A percentile compares a stretch with the other conserved stretches of the same genome.
Evolutionary conservation across 2,797 vertebrate genomes (phyloP).

Genomic region (Pseudochirops cupreus): DNA sequence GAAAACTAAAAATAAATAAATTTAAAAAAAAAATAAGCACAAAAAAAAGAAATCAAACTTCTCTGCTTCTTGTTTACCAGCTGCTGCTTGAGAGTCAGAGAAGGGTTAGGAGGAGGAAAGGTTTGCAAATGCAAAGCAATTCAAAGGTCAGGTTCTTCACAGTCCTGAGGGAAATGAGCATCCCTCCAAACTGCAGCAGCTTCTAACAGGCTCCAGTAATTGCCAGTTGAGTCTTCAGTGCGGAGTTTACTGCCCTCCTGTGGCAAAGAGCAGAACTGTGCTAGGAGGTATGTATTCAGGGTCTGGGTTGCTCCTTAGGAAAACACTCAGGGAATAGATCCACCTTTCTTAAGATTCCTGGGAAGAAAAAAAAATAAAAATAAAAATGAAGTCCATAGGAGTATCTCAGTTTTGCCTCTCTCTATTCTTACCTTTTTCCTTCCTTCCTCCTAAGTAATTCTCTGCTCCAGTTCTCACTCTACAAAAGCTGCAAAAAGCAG

Average conservation of each 20-base stretch:
- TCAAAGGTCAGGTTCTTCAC: neutral
- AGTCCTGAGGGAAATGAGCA: fast-evolving
- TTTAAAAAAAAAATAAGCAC: too few relatives aligned
- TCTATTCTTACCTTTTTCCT: neutral
- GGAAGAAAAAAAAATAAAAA: neutral
- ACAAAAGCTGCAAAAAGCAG: neutral
- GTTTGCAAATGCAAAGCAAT: neutral
- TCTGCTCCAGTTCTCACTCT: neutral
- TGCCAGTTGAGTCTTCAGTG: neutral
- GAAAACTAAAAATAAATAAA: too few relatives aligned
- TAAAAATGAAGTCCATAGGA: neutral
- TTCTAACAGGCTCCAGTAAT: neutral
- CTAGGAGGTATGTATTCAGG: neutral
- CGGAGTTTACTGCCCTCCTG: conserved; percentile 58
- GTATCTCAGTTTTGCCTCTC: neutral
- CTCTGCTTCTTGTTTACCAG: neutral
- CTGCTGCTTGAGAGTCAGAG: neutral
- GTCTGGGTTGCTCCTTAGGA: fast-evolving
- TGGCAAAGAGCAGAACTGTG: neutral
- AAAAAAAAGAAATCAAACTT: neutral
- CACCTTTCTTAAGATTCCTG: neutral
- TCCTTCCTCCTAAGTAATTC: neutral
- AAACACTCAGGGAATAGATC: neutral
- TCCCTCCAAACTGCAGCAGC: neutral
- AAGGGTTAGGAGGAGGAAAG: neutral